Percentiles rank a stretch among this genome's conserved stretches.
Conservation (phyloP, 2,797 vertebrate species). For the Brachymystax lenok region DNA sequence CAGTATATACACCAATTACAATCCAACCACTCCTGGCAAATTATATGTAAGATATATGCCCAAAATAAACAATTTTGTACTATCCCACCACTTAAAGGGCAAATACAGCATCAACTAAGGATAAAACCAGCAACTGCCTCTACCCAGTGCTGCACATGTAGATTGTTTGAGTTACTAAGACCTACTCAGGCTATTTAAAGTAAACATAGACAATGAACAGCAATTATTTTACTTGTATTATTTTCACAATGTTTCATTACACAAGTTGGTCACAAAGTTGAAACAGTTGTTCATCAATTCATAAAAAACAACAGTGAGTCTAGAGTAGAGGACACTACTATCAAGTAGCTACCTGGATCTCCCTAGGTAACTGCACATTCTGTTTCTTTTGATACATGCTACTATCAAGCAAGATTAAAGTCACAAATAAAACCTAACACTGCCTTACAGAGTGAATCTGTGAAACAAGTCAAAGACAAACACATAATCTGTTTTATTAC, state of each 20-base stretch:
- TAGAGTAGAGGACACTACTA: neutral
- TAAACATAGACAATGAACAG: neutral
- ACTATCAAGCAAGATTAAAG: neutral
- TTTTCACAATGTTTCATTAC: constrained; percentile 2
- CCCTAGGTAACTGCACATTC: neutral
- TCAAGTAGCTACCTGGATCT: neutral
- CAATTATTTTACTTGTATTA: neutral
- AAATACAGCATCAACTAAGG: constrained; percentile 31
- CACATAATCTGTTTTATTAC: too few relatives aligned
- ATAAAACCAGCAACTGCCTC: constrained; percentile 27
- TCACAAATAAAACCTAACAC: neutral
- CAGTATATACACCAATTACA: neutral
- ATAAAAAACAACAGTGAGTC: neutral
- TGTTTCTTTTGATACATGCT: neutral
- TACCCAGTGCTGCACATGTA: constrained; percentile 25
- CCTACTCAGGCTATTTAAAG: neutral
- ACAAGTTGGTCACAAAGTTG: neutral
- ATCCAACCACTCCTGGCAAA: neutral
- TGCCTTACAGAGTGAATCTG: neutral
- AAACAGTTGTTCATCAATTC: neutral
- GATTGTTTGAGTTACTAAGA: neutral
- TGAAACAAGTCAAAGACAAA: neutral
- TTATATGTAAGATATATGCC: neutral
- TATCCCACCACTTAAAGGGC: constrained; percentile 44
- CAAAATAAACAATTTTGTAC: constrained; percentile 7